These are phyloP conservation scores for Notothenia rossii DNA, from an alignment of 2,113 vertebrate genomes.

Conservation along the genomic window DNA sequence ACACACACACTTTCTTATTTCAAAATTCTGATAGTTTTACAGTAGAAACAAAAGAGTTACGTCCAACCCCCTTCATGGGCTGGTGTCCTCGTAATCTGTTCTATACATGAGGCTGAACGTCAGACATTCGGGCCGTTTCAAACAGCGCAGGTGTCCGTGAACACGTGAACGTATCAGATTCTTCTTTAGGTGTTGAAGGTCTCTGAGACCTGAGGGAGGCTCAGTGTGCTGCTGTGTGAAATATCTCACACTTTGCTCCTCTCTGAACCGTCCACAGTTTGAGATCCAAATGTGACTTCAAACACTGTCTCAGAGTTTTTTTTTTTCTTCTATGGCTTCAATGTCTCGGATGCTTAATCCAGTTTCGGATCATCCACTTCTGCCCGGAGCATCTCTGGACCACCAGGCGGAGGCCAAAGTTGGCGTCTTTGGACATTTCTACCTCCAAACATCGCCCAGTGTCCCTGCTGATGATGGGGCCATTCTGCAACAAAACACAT, in stretches of 20 bases:
- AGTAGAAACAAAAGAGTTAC: slow-evolving; percentile 55
- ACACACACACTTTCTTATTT: slow-evolving; percentile 1
- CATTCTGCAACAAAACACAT: slow-evolving; percentile 84
- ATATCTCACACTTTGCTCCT: slow-evolving; percentile 39
- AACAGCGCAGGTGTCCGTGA: slow-evolving; percentile 45
- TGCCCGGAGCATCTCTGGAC: slow-evolving; percentile 97
- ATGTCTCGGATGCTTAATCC: slow-evolving; percentile 92
- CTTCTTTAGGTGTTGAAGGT: slow-evolving; percentile 67
- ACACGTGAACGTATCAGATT: slow-evolving; percentile 64
- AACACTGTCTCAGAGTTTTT: slow-evolving; percentile 32
- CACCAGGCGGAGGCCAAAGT: slow-evolving; percentile 95
- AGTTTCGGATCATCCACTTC: slow-evolving; percentile 99
- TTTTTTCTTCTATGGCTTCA: slow-evolving; percentile 74
- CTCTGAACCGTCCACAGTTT: slow-evolving; percentile 42
- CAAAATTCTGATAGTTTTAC: slow-evolving; percentile 49
- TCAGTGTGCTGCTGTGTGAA: slow-evolving; percentile 46
- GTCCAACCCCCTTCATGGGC: slow-evolving; percentile 26
- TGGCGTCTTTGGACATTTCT: slow-evolving; percentile 97
- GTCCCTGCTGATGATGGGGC: slow-evolving; percentile 96
- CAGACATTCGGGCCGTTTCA: too few species aligned
- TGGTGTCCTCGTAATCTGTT: slow-evolving; percentile 51
- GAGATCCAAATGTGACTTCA: slow-evolving; percentile 45
- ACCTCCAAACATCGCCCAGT: slow-evolving; percentile 97
- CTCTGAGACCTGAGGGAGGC: slow-evolving; percentile 54
- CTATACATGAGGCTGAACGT: slow-evolving; percentile 65